Evolutionary conservation across 2,113 vertebrate genomes (phyloP).

Genomic region (Alethe diademata): DNA sequence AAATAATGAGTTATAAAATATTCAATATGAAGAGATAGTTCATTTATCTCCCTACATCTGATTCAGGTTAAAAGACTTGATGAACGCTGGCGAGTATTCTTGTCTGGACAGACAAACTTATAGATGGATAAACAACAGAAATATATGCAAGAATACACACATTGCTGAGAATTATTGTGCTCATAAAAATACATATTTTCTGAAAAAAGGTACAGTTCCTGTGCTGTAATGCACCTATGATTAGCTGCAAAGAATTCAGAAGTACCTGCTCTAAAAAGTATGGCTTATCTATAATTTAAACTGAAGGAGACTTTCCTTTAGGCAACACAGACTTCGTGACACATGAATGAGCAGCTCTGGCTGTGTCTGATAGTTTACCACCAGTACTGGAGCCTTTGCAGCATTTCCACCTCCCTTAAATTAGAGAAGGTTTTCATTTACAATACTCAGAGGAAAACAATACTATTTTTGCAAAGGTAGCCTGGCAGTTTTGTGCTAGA

Average conservation of each 20-base stretch:
- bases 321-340: background rate
- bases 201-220: background rate
- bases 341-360: background rate
- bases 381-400: background rate
- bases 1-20: background rate
- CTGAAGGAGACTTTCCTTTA: background rate
- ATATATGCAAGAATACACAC: background rate
- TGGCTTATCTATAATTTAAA: conserved; percentile 24
- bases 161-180: background rate
- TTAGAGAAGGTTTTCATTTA: background rate
- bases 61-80: background rate
- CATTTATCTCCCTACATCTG: background rate
- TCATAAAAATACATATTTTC: background rate
- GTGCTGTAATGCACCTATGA: background rate
- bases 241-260: background rate
- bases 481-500: background rate
- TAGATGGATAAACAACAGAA: background rate
- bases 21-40: background rate
- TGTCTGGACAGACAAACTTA: background rate
- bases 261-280: background rate
- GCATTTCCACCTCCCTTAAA: background rate
- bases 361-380: background rate
- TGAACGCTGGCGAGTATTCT: background rate
- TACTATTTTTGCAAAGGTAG: background rate
- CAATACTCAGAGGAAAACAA: background rate